A percentile compares a stretch with the other conserved stretches of the same genome.
phyloP scores from a whole-genome alignment of 2,113 vertebrate species.

The Gobiocypris rarus region DNA sequence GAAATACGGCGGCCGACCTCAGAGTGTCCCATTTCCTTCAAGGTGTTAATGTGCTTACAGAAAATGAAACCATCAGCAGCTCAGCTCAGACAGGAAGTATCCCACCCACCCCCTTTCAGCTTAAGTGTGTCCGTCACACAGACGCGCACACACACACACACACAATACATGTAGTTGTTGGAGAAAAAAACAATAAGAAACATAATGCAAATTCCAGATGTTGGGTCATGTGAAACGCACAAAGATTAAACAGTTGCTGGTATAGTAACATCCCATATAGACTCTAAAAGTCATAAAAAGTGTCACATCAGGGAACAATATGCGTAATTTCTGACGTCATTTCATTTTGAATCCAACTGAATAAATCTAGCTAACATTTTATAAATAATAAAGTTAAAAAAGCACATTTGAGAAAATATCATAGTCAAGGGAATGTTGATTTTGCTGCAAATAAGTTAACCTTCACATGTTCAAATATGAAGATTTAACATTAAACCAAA shows the following conservation, averaged over 20 bases:
- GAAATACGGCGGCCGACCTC: slow-evolving; percentile 40
- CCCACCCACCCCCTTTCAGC: background rate
- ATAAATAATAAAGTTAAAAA: too few species aligned
- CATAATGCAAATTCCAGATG: slow-evolving; percentile 53
- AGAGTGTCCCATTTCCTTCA: slow-evolving; percentile 67
- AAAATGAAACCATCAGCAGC: slow-evolving; percentile 63
- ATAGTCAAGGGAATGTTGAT: background rate
- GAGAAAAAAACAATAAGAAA: slow-evolving; percentile 51
- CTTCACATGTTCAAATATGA: background rate
- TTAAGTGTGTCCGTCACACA: background rate
- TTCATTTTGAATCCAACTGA: background rate
- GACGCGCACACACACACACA: background rate
- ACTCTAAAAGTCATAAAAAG: background rate
- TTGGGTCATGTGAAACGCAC: slow-evolving; percentile 15
- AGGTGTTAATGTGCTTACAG: slow-evolving; percentile 42
- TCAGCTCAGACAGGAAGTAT: slow-evolving; percentile 40
- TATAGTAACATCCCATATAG: background rate
- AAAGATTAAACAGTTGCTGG: background rate
- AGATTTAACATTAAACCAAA: too few species aligned
- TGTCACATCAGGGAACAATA: background rate
- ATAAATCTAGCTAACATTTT: background rate
- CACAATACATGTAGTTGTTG: slow-evolving; percentile 40
- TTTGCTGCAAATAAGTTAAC: background rate
- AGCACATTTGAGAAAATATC: too few species aligned
- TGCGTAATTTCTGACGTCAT: background rate